Base-by-base conservation (phyloP, 2,888 invertebrate genomes). In the Petrolisthes cinctipes region DNA sequence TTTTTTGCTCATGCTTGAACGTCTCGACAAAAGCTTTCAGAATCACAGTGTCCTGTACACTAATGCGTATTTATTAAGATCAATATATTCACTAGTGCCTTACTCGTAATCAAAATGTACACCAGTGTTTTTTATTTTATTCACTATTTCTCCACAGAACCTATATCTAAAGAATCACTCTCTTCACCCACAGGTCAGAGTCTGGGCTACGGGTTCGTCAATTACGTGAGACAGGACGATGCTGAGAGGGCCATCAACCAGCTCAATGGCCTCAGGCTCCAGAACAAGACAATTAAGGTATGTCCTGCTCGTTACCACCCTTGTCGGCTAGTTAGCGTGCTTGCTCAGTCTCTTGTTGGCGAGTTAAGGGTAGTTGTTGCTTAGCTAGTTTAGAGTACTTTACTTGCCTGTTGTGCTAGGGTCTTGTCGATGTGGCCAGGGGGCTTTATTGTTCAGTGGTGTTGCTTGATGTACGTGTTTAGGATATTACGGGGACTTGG, bases 241-340 rank as follows among this genome's bases (percentile, higher is more conserved):
- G 99, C 99, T 90, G 97, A 98, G 93, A 99, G 99, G 94, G 99
- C 99, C 91, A 99, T 99, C 93, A 96, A 97, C 94, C 98, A 98
- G 87, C 95, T 99, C 92, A 99, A 99, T 94, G 99, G 99, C 91
- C 95, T 99, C 92, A 95, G 99, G 91, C 95, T 99, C 92, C 99
- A 99, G 94, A 99, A 99, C 94, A 99, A 99, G 95, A 99, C 99
- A 80, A 99, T 99, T 92, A 99, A 99, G 95, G 99, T 98, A 54
- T 51, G 78, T 20, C 11, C n/a, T n/a, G 6, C 20, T 11, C 20
- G 17, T 6, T 71, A 6, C 14, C 71, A 71, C n/a, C 20, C n/a
- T 6, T n/a, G 9, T 17, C 9, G 61, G 61, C 11, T 61, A 61
- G 61, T 61, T 61, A 61, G 61, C 11, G 61, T 9, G 61, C 9